phyloP scores from a whole-genome alignment of 2,888 invertebrate species.

The Nomada fucata region DNA sequence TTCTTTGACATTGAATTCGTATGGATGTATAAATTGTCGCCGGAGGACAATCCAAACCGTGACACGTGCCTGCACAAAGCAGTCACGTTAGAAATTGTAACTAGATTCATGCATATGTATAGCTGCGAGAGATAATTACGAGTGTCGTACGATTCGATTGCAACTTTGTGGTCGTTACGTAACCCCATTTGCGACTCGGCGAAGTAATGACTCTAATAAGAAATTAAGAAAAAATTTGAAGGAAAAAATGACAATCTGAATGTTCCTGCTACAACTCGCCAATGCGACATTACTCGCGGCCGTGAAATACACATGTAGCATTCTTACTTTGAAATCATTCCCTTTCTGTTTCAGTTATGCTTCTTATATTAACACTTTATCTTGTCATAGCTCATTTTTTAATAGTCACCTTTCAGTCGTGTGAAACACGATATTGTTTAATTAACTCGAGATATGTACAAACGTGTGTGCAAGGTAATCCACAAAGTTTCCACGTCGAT shows the following conservation, averaged over 20 bases:
- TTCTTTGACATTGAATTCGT: neutral
- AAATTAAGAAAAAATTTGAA: neutral
- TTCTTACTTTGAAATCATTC: too few relatives aligned
- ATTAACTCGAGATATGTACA: too few relatives aligned
- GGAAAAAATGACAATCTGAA: neutral
- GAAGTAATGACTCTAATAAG: conserved; percentile 22
- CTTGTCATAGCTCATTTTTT: too few relatives aligned
- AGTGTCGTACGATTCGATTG: conserved; percentile 9
- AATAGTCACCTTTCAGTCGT: too few relatives aligned
- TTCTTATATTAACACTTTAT: too few relatives aligned
- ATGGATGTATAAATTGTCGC: neutral
- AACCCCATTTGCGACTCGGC: conserved; percentile 17
- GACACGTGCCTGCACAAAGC: conserved; percentile 31
- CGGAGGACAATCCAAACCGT: conserved; percentile 23
- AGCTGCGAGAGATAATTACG: conserved; percentile 19
- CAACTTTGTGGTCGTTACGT: conserved; percentile 43
- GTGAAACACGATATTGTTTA: too few relatives aligned
- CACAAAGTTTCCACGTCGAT: too few relatives aligned
- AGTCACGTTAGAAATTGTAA: conserved; percentile 36
- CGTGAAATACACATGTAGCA: too few relatives aligned
- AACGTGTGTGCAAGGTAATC: too few relatives aligned
- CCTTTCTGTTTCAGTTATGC: too few relatives aligned
- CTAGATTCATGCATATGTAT: conserved; percentile 15
- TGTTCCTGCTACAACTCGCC: too few relatives aligned
- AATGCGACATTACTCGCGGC: too few relatives aligned